Percentiles rank a stretch among this genome's conserved stretches.
Evolutionary conservation across 2,888 invertebrate genomes (phyloP).

Genomic region (Seira sanloemensis): DNA sequence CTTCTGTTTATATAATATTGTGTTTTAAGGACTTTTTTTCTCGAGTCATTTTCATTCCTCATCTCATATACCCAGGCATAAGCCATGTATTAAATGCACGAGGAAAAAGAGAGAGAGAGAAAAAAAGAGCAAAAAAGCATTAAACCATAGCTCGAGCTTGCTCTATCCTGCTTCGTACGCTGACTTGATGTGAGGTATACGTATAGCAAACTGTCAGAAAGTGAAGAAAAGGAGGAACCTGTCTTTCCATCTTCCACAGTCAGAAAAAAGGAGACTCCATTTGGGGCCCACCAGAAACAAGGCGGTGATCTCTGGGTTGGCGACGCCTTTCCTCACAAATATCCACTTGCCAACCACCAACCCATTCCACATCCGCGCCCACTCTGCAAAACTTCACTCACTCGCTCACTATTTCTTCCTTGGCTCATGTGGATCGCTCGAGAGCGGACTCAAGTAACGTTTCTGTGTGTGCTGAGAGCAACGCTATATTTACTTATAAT

Average conservation of each 20-base stretch:
- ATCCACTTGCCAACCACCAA: constrained; percentile 63
- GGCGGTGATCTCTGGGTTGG: constrained; percentile 61
- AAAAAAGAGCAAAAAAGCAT: too few relatives aligned
- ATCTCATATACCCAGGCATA: neutral
- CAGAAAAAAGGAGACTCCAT: constrained; percentile 59
- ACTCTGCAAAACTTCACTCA: constrained; percentile 60
- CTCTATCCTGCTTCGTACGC: too few relatives aligned
- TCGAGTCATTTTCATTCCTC: neutral
- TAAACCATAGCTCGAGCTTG: too few relatives aligned
- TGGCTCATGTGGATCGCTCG: neutral
- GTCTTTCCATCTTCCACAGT: constrained; percentile 63
- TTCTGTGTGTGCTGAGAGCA: too few relatives aligned
- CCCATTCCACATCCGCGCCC: constrained; percentile 59
- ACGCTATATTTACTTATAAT: too few relatives aligned
- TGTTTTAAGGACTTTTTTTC: neutral
- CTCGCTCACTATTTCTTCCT: constrained; percentile 57
- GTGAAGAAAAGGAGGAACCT: constrained; percentile 62
- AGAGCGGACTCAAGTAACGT: too few relatives aligned
- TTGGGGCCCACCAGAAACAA: constrained; percentile 55
- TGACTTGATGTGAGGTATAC: neutral
- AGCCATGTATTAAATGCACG: neutral
- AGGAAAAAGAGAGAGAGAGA: too few relatives aligned
- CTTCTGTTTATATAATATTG: neutral
- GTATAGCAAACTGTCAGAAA: constrained; percentile 67
- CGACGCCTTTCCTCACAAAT: constrained; percentile 64